These are phyloP conservation scores for Drosophila merina DNA, from an alignment of 2,888 invertebrate genomes.

Conservation along the genomic window DNA sequence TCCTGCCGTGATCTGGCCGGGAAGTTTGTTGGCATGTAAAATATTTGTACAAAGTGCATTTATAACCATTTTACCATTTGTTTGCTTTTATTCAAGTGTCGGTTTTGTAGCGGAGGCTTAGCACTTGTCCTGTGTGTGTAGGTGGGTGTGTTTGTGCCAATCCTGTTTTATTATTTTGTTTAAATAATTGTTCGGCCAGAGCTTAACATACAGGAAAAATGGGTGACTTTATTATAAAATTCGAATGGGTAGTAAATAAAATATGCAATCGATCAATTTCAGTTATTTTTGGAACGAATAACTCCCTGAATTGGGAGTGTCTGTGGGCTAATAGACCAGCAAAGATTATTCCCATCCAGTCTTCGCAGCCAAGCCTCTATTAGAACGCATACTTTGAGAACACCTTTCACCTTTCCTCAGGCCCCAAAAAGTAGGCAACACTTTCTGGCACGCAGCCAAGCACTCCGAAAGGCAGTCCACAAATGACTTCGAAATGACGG, in stretches of 20 bases:
- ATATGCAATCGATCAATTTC: conserved; percentile 21
- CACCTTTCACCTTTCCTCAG: not conserved
- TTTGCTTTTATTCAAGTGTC: conserved; percentile 51
- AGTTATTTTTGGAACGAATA: not conserved
- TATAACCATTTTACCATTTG: conserved; percentile 66
- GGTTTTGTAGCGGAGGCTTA: conserved; percentile 24
- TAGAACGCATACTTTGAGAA: not conserved
- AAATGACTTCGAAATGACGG: conserved; percentile 74
- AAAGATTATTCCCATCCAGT: not conserved
- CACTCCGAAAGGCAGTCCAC: conserved; percentile 51
- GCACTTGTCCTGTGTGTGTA: conserved; percentile 15
- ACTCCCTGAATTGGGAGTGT: not conserved
- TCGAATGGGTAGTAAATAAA: conserved; percentile 27
- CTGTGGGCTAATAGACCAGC: not conserved
- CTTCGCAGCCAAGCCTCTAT: conserved; percentile 8
- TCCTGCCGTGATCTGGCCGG: conserved; percentile 12
- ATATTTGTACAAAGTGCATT: conserved; percentile 65
- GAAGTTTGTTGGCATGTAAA: conserved; percentile 50
- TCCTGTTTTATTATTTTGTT: conserved; percentile 40
- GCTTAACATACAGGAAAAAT: conserved; percentile 20
- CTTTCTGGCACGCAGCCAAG: conserved; percentile 28
- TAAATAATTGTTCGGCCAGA: conserved; percentile 38
- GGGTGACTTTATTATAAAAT: conserved; percentile 43
- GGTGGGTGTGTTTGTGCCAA: conserved; percentile 2
- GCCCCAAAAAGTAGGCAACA: conserved; percentile 29